Evolutionary conservation across 2,797 vertebrate genomes (phyloP).

Genomic region (Lagodon rhomboides): DNA sequence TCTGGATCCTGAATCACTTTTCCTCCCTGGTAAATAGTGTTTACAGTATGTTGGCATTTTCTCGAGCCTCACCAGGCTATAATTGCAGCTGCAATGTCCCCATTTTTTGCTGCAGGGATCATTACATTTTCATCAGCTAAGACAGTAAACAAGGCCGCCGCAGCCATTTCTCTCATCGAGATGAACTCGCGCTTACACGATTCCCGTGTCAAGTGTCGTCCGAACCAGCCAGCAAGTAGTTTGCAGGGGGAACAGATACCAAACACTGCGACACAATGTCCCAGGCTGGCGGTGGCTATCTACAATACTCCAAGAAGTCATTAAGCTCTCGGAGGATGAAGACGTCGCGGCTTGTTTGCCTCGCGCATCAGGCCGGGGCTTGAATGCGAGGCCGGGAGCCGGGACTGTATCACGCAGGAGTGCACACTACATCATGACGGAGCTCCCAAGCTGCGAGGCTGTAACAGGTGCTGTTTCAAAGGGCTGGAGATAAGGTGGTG

Average conservation of each 20-base stretch:
- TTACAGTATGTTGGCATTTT: conserved; percentile 47
- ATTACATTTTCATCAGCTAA: conserved; percentile 72
- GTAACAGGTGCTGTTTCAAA: conserved; percentile 85
- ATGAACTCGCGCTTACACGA: conserved; percentile 36
- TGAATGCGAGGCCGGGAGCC: conserved; percentile 57
- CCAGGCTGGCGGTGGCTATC: conserved; percentile 45
- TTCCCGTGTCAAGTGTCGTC: conserved; percentile 52
- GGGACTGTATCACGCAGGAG: conserved; percentile 60
- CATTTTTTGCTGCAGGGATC: conserved; percentile 61
- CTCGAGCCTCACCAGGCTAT: conserved; percentile 29
- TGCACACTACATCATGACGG: conserved; percentile 71
- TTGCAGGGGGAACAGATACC: conserved; percentile 22
- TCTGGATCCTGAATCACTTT: conserved; percentile 43
- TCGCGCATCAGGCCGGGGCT: conserved; percentile 53
- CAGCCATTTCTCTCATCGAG: conserved; percentile 57
- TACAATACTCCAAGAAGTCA: conserved; percentile 57
- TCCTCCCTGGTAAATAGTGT: conserved; percentile 39
- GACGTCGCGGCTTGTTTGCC: conserved; percentile 66
- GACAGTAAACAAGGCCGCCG: conserved; percentile 66
- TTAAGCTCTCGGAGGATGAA: conserved; percentile 72
- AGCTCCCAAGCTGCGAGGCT: conserved; percentile 68
- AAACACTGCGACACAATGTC: conserved; percentile 23
- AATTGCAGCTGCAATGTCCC: conserved; percentile 61
- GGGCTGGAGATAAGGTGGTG: conserved; percentile 82
- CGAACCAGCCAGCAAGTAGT: conserved; percentile 43